A percentile compares a stretch with the other conserved stretches of the same genome.
phyloP scores from a whole-genome alignment of 2,888 invertebrate species.

The Rhagonycha lutea region DNA sequence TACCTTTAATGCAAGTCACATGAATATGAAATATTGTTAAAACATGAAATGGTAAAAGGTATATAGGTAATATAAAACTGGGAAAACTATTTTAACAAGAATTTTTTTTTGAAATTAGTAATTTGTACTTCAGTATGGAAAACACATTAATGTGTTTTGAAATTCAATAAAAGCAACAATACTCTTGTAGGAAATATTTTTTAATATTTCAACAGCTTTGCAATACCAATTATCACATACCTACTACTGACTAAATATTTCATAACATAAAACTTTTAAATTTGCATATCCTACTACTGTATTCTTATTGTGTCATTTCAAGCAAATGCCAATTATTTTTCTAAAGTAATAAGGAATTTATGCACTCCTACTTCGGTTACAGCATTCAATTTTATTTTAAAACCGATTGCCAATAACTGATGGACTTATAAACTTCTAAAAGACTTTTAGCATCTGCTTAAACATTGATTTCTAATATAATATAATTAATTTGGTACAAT shows the following conservation, averaged over 20 bases:
- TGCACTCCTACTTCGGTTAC: too few species aligned
- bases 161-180: too few species aligned
- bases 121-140: neutral
- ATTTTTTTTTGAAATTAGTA: neutral
- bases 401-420: too few species aligned
- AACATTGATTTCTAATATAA: neutral
- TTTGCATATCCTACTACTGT: neutral
- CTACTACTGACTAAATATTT: neutral
- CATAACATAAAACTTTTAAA: neutral
- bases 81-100: neutral
- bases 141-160: too few species aligned
- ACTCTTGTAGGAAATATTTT: too few species aligned
- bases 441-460: neutral
- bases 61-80: neutral
- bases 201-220: too few species aligned
- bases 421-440: too few species aligned
- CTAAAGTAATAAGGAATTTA: too few species aligned
- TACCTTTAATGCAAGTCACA: neutral
- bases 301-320: neutral
- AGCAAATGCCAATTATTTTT: neutral
- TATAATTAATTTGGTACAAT: slow-evolving; percentile 9
- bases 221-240: too few species aligned
- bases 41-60: neutral
- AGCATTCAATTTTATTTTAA: too few species aligned
- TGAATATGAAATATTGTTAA: neutral